Percentiles rank a stretch among this genome's conserved stretches.
Evolutionary conservation across 1,140 invertebrate genomes (phyloP).

Genomic region (Cydia splendana): DNA sequence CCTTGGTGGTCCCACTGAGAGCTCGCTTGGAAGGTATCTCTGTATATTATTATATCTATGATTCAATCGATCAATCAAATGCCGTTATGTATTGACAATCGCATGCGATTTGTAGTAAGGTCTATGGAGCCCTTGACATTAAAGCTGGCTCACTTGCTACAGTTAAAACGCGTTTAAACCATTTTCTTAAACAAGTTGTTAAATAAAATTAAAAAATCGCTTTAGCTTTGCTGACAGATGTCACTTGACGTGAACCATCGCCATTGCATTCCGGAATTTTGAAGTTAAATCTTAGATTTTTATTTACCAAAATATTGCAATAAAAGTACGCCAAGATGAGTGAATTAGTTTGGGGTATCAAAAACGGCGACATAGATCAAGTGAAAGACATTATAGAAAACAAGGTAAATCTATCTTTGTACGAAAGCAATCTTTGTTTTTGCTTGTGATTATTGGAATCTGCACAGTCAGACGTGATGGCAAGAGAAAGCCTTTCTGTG

Average conservation of each 20-base stretch:
- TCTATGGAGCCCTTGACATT: too few relatives aligned
- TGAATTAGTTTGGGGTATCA: conserved; percentile 95
- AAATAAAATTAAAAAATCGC: background rate
- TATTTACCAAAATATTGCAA: conserved; percentile 34
- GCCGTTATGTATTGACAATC: too few relatives aligned
- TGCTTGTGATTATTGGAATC: conserved; percentile 37
- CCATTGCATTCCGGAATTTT: conserved; percentile 33
- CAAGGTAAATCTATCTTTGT: conserved; percentile 81
- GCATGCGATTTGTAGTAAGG: too few relatives aligned
- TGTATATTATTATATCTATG: too few relatives aligned
- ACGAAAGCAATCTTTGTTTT: conserved; percentile 34
- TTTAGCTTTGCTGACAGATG: conserved; percentile 1
- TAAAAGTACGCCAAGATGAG: conserved; percentile 80
- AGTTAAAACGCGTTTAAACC: background rate
- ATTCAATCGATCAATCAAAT: too few relatives aligned
- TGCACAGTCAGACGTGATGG: conserved; percentile 38
- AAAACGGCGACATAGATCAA: conserved; percentile 96
- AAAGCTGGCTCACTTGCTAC: too few relatives aligned
- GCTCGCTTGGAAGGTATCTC: too few relatives aligned
- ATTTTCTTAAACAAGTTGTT: background rate
- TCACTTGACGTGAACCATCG: conserved; percentile 31
- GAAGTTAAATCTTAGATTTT: conserved; percentile 34
- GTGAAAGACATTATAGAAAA: conserved; percentile 93
- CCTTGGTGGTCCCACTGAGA: too few relatives aligned
- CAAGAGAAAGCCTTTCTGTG: conserved; percentile 44